Evolutionary conservation across 2,113 vertebrate genomes (phyloP), one percentile per base, ranked within the genome.

Genomic region (Malurus cyaneus): DNA sequence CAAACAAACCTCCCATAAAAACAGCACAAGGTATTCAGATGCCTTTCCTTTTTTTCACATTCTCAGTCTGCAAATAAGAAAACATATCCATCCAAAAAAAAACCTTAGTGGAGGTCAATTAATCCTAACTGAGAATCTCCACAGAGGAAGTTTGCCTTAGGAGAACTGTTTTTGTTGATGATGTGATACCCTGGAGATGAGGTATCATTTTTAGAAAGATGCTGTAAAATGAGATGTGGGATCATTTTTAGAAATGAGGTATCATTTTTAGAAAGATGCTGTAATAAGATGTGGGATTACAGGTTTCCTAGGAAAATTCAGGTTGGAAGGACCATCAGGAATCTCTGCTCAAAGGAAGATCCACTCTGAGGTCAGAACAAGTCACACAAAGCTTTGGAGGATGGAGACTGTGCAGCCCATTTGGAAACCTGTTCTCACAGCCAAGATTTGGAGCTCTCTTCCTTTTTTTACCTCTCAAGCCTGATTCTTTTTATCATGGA

Each of bases 131-230:
- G 44, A 24, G 9, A 47, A 25, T 39, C 4, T 32, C 26, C 28
- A 3, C 5, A 23, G 4, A 49, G 9, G 18, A 91, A 77, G 9
- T 77, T 69, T 65, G 4, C 12, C 32, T 76, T 72, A 52, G 32
- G 18, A 92, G 41, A 44, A 31, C 20, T 19, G 10, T 28, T 17
- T 66, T 26, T 82, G 9, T n/a, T 0, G 0, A 12, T 41, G 42
- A 34, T 18, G 15, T 9, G 46, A 10, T n/a, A 36, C 54, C 2
- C 5, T 24, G 25, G 20, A 47, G 32, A 44, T 9, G 14, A 46
- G 2, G 8, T 9, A 29, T 4, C 0, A 20, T 24, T 73, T 91
- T 47, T 18, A 7, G 8, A 28, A 23, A 60, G 24, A 9, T n/a
- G 7, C 52, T 47, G 11, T 41, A 39, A 32, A 79, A 29, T 25